Evolutionary conservation across 2,888 invertebrate genomes (phyloP).

Genomic region (Drosophila flavopinicola): DNA sequence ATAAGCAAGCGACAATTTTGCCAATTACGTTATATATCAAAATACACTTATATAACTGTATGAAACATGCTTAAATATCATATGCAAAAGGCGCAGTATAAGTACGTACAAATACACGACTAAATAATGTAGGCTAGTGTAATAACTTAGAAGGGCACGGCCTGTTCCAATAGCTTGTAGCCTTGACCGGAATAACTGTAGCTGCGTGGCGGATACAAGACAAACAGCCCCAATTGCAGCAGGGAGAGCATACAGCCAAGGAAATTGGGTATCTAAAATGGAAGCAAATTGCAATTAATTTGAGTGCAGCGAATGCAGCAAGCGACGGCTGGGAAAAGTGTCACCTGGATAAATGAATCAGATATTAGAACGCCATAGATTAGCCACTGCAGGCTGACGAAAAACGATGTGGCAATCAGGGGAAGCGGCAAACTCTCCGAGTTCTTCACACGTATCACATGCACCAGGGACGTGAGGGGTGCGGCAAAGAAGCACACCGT

Average conservation of each 20-base stretch:
- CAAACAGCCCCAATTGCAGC: conserved; percentile 89
- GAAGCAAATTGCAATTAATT: not conserved
- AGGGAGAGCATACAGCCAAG: conserved; percentile 90
- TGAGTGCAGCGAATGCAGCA: not conserved
- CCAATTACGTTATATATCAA: conserved; percentile 50
- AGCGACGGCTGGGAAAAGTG: conserved; percentile 18
- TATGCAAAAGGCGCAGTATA: conserved; percentile 55
- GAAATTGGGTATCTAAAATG: conserved; percentile 90
- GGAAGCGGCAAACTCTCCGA: conserved; percentile 95
- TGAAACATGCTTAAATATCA: conserved; percentile 48
- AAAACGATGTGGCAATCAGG: conserved; percentile 92
- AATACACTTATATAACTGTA: conserved; percentile 59
- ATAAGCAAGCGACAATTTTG: conserved; percentile 52
- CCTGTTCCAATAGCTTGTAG: conserved; percentile 82
- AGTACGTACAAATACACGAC: conserved; percentile 51
- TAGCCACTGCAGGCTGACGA: conserved; percentile 93
- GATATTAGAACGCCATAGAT: conserved; percentile 91
- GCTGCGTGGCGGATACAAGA: conserved; percentile 87
- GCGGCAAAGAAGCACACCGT: conserved; percentile 93
- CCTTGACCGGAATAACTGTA: conserved; percentile 83
- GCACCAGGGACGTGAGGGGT: conserved; percentile 91
- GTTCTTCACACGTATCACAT: conserved; percentile 91
- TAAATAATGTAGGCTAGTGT: conserved; percentile 12
- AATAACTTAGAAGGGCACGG: conserved; percentile 62
- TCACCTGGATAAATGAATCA: conserved; percentile 92